These are phyloP conservation scores for Pangasius djambal DNA, from an alignment of 2,797 vertebrate genomes.

Conservation along the genomic window DNA sequence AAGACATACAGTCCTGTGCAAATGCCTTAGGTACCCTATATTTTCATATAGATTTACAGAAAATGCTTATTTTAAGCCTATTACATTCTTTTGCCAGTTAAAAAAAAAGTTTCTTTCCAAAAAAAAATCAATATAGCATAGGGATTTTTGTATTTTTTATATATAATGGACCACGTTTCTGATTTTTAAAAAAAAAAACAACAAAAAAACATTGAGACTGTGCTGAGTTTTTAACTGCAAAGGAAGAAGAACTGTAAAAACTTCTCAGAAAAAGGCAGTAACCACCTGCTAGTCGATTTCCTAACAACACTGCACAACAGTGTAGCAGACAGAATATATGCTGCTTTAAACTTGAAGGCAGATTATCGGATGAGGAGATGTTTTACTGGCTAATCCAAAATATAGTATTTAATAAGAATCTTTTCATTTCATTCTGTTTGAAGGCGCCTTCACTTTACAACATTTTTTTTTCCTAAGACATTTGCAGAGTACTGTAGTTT, in stretches of 20 bases:
- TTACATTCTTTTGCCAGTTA: background rate
- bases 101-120: background rate
- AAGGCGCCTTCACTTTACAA: background rate
- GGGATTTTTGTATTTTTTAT: background rate
- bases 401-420: background rate
- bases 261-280: background rate
- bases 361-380: background rate
- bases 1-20: constrained; percentile 29
- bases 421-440: background rate
- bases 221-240: background rate
- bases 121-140: background rate
- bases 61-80: background rate
- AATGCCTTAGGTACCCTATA: background rate
- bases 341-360: background rate
- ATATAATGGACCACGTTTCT: background rate
- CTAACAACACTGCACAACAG: background rate
- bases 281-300: background rate
- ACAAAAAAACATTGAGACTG: background rate
- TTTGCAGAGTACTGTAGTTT: constrained; percentile 10
- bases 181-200: background rate
- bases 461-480: background rate
- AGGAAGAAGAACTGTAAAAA: background rate
- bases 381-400: background rate
- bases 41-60: background rate
- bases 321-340: background rate